Percentiles rank a stretch among this genome's conserved stretches.
phyloP scores from a whole-genome alignment of 1,140 invertebrate species.

The Anagrus nilaparvatae region DNA sequence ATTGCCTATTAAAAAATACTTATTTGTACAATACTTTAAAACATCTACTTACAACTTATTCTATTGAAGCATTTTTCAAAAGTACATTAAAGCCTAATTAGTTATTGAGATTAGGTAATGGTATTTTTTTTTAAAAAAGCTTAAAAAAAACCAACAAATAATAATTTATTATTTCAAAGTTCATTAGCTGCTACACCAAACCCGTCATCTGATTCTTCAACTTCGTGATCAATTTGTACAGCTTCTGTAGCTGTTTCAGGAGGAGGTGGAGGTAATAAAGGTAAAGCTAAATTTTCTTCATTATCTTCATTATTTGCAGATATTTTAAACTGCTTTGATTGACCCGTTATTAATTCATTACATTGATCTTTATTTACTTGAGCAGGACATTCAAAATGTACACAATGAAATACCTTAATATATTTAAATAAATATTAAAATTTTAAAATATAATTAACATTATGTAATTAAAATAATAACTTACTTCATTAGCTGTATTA shows the following conservation, averaged over 20 bases:
- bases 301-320: constrained; percentile 7
- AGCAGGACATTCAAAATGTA: constrained; percentile 93
- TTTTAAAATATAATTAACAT: constrained; percentile 2
- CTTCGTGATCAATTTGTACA: constrained; percentile 32
- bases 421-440: constrained; percentile 1
- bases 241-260: constrained; percentile 32
- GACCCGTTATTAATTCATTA: no score
- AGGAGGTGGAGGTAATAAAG: constrained; percentile 14
- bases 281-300: background rate
- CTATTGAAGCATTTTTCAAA: no score
- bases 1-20: no score
- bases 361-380: constrained; percentile 37
- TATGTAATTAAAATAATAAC: constrained; percentile 9
- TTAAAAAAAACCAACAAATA: no score
- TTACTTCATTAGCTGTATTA: constrained; percentile 93
- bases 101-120: no score
- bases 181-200: constrained; percentile 13
- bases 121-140: no score
- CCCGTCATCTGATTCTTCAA: constrained; percentile 17
- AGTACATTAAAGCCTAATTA: no score
- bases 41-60: no score
- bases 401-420: constrained; percentile 87
- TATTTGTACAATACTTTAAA: no score
- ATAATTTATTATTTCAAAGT: no score
- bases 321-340: constrained; percentile 17